A percentile compares a stretch with the other conserved stretches of the same genome.
Conservation (phyloP, 2,113 vertebrate genomes). For the Speoplatyrhinus poulsoni region DNA sequence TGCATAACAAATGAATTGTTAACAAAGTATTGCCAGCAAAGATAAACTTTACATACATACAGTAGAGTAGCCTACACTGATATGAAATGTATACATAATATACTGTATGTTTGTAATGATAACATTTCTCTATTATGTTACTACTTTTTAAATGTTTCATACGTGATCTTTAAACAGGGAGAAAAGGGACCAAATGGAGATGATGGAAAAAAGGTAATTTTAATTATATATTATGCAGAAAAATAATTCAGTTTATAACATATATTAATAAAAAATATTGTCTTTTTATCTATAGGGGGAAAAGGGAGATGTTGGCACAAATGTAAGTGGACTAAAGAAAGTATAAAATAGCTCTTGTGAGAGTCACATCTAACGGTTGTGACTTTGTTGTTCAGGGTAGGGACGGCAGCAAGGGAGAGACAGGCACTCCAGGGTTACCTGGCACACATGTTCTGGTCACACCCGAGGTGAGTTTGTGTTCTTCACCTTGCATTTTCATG, state of each 20-base stretch:
- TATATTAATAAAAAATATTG: not conserved
- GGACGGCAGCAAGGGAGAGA: constrained; percentile 74
- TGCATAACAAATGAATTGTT: not conserved
- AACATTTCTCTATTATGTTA: too few species aligned
- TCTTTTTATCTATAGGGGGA: constrained; percentile 65
- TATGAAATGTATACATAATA: too few species aligned
- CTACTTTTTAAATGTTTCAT: not conserved
- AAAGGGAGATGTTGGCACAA: constrained; percentile 66
- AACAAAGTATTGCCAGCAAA: too few species aligned
- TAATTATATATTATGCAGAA: not conserved
- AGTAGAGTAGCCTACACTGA: too few species aligned
- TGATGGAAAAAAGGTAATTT: constrained; percentile 66
- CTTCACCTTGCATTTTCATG: too few species aligned
- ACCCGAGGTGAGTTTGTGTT: constrained; percentile 61
- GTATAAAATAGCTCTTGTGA: not conserved
- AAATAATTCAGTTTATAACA: not conserved
- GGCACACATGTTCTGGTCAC: constrained; percentile 70
- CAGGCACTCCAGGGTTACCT: constrained; percentile 74
- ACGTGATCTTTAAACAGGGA: constrained; percentile 55
- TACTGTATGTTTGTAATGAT: too few species aligned
- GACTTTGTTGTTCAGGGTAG: constrained; percentile 61
- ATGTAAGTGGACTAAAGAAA: constrained; percentile 57
- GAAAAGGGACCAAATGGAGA: constrained; percentile 69
- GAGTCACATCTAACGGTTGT: not conserved
- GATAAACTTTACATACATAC: too few species aligned